Conservation (phyloP, 2,888 invertebrate species). For the Tupiocoris notatus region DNA sequence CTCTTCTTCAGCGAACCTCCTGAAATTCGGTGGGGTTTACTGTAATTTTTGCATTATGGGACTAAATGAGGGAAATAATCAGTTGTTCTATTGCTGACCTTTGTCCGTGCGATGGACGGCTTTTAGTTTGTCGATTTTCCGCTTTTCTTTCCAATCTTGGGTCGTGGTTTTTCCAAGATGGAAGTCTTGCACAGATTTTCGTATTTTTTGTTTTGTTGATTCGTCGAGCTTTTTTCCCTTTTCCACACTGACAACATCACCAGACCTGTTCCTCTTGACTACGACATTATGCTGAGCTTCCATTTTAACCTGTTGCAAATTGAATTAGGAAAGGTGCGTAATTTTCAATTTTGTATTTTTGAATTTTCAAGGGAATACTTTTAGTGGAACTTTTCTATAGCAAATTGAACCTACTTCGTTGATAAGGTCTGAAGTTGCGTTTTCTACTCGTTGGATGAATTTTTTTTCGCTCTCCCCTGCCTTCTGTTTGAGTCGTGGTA, state of each 20-base stretch:
- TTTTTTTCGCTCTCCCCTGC: conserved; percentile 64
- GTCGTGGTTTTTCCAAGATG: conserved; percentile 15
- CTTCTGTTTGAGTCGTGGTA: conserved; percentile 48
- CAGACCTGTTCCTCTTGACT: conserved; percentile 63
- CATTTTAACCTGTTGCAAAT: conserved; percentile 42
- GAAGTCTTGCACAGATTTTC: conserved; percentile 44
- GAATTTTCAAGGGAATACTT: too few species aligned
- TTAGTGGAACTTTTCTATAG: too few species aligned
- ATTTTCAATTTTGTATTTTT: too few species aligned
- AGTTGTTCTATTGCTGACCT: too few species aligned
- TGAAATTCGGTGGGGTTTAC: neutral
- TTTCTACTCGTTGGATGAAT: conserved; percentile 66
- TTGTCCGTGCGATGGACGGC: neutral
- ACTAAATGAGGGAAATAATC: too few species aligned
- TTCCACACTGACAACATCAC: conserved; percentile 52
- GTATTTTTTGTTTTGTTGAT: conserved; percentile 44
- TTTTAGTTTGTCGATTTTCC: neutral
- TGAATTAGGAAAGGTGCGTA: too few species aligned
- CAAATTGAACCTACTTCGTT: conserved; percentile 56
- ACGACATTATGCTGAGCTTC: conserved; percentile 53
- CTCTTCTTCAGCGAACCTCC: conserved; percentile 34
- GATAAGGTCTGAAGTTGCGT: conserved; percentile 63
- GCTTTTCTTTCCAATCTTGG: conserved; percentile 17
- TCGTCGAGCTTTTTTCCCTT: conserved; percentile 32
- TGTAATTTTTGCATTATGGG: too few species aligned